Percentiles rank a stretch among this genome's conserved stretches.
Evolutionary conservation across 2,113 vertebrate genomes (phyloP).

Genomic region (Odontophorus gujanensis): DNA sequence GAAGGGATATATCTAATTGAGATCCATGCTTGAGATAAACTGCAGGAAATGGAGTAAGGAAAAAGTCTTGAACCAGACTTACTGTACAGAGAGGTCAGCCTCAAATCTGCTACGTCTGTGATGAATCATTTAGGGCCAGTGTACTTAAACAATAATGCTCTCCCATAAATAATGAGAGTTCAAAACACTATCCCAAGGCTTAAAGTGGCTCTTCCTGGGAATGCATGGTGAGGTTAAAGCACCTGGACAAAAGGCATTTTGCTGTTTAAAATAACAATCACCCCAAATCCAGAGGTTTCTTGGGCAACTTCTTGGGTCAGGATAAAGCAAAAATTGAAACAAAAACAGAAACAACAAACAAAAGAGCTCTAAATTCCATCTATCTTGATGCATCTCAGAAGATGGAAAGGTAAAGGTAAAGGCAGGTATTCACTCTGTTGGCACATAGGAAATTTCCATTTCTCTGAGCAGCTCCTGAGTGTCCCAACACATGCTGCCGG

Average conservation of each 20-base stretch:
- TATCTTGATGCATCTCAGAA: background rate
- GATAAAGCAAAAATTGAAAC: background rate
- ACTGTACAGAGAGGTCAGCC: background rate
- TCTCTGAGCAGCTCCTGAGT: slow-evolving; percentile 18
- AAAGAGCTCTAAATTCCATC: background rate
- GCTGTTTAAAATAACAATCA: background rate
- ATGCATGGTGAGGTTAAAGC: background rate
- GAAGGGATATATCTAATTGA: background rate
- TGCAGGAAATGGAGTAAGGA: background rate
- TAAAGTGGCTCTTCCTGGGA: slow-evolving; percentile 42
- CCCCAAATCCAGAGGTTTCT: background rate
- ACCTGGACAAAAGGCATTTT: background rate
- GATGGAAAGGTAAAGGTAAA: background rate
- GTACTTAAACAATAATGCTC: slow-evolving; percentile 17
- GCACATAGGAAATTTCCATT: slow-evolving; percentile 1
- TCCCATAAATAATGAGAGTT: slow-evolving; percentile 39
- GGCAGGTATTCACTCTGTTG: background rate
- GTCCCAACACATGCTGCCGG: background rate
- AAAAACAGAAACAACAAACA: background rate
- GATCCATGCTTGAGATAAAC: background rate
- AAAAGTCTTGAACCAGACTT: background rate
- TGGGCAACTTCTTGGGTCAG: background rate
- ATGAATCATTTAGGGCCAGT: background rate
- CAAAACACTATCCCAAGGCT: background rate
- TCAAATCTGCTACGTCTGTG: background rate